Base-by-base conservation (phyloP, 1,140 invertebrate species). In the Apis laboriosa region DNA sequence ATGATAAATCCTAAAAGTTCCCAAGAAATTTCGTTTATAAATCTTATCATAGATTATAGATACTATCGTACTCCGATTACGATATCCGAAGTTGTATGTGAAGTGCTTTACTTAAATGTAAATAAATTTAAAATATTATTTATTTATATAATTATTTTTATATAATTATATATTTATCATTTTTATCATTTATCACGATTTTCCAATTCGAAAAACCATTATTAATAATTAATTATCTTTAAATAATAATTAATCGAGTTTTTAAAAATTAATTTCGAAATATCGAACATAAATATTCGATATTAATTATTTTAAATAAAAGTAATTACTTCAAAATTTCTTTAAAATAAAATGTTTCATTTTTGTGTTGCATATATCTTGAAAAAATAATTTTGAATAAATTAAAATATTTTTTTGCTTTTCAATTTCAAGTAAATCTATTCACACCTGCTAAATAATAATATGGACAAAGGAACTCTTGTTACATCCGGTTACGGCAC, bases 361-460 rank as follows among this genome's bases (percentile, higher is more conserved):
- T 34, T 3, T 34, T 34, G 2, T 34, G 2, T 34, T 34, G 34
- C 34, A 4, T 34, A 34, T 34, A 34, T 34, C 7, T 21, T 19
- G 19, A 9, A 60, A 60, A 60, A 21, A 21, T 58, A 21, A 58
- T 5, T 13, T 8, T 7, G 8, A 28, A 9, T 4, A 43, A 17
- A 66, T 0, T 11, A 8, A 1, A n/a, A 21, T 1, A 4, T 71
- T 21, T 8, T 34, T 49, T 9, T 9, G 1, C 56, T 34, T 2
- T 11, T 4, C 17, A 61, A 34, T 49, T 66, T 21, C 28, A 15
- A 24, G 58, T 11, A 19, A 4, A 9, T 15, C 63, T n/a, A 60
- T 80, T 85, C 77, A 51, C 89, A 90, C 82, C 88, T 90, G 89
- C 74, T 71, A 70, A 66, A 72, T 61, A 86, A 90, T 86, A 43